These are phyloP conservation scores for Ceriagrion tenellum DNA, from an alignment of 2,888 invertebrate species.

Conservation along the genomic window DNA sequence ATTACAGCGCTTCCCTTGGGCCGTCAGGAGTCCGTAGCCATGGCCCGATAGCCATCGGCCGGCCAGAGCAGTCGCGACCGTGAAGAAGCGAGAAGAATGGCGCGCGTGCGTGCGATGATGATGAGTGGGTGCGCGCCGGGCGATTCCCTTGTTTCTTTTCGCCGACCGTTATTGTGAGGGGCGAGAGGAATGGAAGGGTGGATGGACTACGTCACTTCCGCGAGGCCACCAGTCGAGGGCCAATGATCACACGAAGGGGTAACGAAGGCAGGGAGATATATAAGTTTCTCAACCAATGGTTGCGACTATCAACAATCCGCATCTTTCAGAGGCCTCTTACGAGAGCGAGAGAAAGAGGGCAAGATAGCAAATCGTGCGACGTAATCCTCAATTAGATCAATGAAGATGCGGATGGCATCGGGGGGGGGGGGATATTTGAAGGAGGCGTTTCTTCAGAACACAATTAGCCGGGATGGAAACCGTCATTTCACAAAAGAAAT, in stretches of 20 bases:
- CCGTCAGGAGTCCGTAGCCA: too few species aligned
- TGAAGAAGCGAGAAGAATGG: neutral
- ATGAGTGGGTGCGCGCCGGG: neutral
- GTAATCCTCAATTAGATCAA: neutral
- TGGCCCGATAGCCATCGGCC: neutral
- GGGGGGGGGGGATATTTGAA: neutral
- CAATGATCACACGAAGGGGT: neutral
- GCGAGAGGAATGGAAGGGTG: neutral
- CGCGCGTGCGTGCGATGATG: neutral
- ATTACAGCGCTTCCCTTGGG: neutral
- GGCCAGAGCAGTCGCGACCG: neutral
- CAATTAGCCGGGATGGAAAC: too few species aligned
- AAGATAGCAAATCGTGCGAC: neutral
- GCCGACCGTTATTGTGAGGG: slow-evolving; percentile 23
- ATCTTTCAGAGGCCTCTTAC: neutral
- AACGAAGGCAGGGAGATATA: neutral
- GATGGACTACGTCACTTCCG: slow-evolving; percentile 1
- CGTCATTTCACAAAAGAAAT: neutral
- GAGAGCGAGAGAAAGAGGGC: neutral
- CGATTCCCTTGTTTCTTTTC: slow-evolving; percentile 10
- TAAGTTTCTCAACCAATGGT: neutral
- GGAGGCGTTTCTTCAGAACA: too few species aligned
- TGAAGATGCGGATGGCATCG: neutral
- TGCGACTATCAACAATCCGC: neutral
- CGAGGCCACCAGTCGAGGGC: neutral